Percentiles rank a stretch among this genome's conserved stretches.
These are phyloP conservation scores for Caiman crocodilus DNA, from an alignment of 2,797 vertebrate genomes.

Conservation along the genomic window DNA sequence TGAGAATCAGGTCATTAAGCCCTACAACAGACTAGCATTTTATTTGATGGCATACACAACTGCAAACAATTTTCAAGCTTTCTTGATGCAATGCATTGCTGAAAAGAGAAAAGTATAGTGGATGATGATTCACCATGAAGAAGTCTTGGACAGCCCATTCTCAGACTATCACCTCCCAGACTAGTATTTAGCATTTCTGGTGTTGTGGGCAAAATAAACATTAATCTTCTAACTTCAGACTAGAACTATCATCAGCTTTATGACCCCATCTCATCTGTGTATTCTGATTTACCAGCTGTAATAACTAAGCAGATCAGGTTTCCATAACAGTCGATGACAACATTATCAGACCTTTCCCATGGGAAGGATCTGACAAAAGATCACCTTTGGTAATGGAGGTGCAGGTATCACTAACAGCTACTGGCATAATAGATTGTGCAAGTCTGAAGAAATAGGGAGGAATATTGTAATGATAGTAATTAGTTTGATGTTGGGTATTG, in stretches of 20 bases:
- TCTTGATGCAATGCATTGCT: background rate
- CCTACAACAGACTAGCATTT: background rate
- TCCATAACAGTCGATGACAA: background rate
- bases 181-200: background rate
- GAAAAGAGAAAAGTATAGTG: background rate
- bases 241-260: background rate
- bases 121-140: background rate
- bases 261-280: background rate
- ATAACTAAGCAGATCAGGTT: background rate
- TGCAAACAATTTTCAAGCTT: rapidly evolving
- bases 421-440: background rate
- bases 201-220: background rate
- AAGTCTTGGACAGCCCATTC: background rate
- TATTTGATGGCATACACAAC: background rate
- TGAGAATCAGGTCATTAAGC: background rate
- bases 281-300: background rate
- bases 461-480: background rate
- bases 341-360: background rate
- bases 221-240: background rate
- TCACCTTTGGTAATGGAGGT: background rate
- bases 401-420: background rate
- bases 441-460: background rate
- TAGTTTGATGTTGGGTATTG: background rate
- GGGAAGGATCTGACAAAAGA: background rate
- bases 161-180: background rate